These are phyloP conservation scores for Cyclopterus lumpus DNA, from an alignment of 2,797 vertebrate species.

Conservation along the genomic window DNA sequence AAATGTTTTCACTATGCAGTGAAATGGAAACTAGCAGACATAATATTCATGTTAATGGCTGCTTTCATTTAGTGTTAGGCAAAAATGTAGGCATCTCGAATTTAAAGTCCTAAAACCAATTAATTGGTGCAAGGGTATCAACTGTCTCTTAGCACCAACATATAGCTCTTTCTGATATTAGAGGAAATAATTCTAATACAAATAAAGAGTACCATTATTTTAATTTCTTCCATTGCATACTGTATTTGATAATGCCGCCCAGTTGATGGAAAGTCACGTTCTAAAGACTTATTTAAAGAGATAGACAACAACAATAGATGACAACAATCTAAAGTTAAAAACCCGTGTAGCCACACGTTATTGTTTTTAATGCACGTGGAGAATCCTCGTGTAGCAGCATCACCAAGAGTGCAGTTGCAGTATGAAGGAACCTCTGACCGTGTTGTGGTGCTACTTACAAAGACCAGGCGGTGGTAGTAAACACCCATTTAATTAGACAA, in stretches of 20 bases:
- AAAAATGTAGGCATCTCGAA: too few relatives aligned
- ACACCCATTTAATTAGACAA: not conserved
- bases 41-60: not conserved
- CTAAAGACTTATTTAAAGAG: not conserved
- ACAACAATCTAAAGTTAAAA: not conserved
- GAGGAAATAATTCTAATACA: not conserved
- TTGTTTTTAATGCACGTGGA: not conserved
- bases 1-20: not conserved
- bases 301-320: not conserved
- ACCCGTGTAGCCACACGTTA: not conserved
- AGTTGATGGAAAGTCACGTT: not conserved
- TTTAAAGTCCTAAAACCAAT: not conserved
- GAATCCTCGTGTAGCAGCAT: not conserved
- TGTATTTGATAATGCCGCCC: not conserved
- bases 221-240: not conserved
- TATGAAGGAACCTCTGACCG: not conserved
- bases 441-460: constrained; percentile 6
- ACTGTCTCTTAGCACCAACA: not conserved
- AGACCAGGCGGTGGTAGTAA: constrained; percentile 52
- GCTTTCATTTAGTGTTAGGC: not conserved
- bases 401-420: not conserved
- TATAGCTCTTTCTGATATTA: not conserved
- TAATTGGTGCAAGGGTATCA: not conserved
- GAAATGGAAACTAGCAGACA: not conserved
- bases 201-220: not conserved